A percentile compares a stretch with the other conserved stretches of the same genome.
Evolutionary conservation across 2,113 vertebrate species (phyloP).

Genomic region (Zosterops japonicus): DNA sequence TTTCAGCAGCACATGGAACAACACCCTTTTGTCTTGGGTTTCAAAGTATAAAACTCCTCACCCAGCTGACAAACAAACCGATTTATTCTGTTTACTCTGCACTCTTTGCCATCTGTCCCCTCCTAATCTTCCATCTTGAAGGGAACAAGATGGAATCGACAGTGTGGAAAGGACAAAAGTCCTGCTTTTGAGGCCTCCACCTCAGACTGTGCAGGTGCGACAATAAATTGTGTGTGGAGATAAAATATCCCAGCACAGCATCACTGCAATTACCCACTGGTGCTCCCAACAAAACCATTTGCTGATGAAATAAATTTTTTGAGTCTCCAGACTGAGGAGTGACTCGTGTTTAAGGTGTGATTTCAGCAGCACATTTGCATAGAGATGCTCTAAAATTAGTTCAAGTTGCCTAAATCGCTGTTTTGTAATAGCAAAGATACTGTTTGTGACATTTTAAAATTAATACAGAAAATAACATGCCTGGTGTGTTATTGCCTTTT

Average conservation of each 20-base stretch:
- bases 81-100: neutral
- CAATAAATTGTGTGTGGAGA: neutral
- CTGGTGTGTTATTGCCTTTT: neutral
- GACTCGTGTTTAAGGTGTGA: neutral
- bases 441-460: neutral
- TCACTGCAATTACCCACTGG: neutral
- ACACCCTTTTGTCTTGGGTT: neutral
- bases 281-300: neutral
- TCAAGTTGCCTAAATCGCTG: slow-evolving; percentile 1
- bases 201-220: neutral
- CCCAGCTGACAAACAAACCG: neutral
- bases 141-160: neutral
- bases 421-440: slow-evolving; percentile 26
- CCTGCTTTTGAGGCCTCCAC: neutral
- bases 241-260: neutral
- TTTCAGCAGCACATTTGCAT: slow-evolving; percentile 25
- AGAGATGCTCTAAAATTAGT: slow-evolving; percentile 41
- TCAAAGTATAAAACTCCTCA: neutral
- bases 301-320: slow-evolving; percentile 22
- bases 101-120: neutral
- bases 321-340: neutral
- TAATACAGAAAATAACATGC: neutral
- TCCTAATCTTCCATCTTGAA: neutral
- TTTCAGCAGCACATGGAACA: neutral
- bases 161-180: neutral